Percentiles rank a stretch among this genome's conserved stretches.
These are phyloP conservation scores for Terrapene triunguis DNA, from an alignment of 2,113 vertebrate genomes.

Conservation along the genomic window DNA sequence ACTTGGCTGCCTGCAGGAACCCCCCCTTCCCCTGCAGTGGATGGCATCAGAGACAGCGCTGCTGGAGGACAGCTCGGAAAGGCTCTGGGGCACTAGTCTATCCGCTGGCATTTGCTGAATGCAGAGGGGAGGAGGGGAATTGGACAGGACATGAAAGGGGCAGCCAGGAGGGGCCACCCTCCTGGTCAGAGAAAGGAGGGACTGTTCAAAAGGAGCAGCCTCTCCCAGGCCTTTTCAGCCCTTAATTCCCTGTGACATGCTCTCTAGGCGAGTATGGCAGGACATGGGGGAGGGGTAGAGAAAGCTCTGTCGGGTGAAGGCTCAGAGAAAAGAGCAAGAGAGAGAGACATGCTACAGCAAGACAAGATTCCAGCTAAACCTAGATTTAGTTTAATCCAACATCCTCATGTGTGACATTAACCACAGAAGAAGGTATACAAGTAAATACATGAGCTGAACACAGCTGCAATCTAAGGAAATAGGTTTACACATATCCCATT, in stretches of 20 bases:
- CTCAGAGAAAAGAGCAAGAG: conserved; percentile 63
- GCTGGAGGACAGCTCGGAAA: background rate
- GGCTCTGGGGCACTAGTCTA: background rate
- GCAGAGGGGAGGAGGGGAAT: conserved; percentile 42
- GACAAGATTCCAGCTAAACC: conserved; percentile 53
- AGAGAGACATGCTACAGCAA: conserved; percentile 20
- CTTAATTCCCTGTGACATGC: conserved; percentile 64
- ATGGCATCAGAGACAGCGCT: background rate
- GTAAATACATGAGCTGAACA: background rate
- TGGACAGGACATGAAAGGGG: conserved; percentile 68
- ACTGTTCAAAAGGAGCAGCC: conserved; percentile 51
- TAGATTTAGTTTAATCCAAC: conserved; percentile 36
- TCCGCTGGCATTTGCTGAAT: conserved; percentile 20
- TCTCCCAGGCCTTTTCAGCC: conserved; percentile 59
- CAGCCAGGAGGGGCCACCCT: conserved; percentile 36
- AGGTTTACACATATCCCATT: background rate
- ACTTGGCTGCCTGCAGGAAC: background rate
- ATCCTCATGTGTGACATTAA: conserved; percentile 5
- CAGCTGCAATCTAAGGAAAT: background rate
- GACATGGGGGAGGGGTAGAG: conserved; percentile 66
- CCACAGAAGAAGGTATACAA: background rate
- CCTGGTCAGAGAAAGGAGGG: conserved; percentile 37
- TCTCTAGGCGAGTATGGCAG: conserved; percentile 31
- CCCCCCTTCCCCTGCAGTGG: background rate
- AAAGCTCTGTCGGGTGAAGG: conserved; percentile 53